Percentiles rank a stretch among this genome's conserved stretches.
Conservation (phyloP, 2,797 vertebrate species). For the Pangasius djambal region DNA sequence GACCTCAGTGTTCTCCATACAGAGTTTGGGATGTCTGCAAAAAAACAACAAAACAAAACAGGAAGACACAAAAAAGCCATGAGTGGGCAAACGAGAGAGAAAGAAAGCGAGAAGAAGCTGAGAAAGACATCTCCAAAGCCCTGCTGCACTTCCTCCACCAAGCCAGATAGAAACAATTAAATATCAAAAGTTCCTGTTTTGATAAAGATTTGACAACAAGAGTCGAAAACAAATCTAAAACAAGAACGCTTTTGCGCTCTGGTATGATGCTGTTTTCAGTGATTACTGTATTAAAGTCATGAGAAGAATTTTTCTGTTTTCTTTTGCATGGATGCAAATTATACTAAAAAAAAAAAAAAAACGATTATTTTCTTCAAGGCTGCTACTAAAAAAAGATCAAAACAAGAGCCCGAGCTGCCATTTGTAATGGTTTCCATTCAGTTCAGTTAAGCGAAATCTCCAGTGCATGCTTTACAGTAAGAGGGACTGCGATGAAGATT, state of each 20-base stretch:
- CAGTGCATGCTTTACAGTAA: conserved; percentile 90
- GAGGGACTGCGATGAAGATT: conserved; percentile 79
- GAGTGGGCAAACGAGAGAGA: background rate
- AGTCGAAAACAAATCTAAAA: conserved; percentile 12
- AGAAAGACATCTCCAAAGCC: background rate
- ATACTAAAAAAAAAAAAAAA: conserved; percentile 62
- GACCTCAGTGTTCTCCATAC: background rate
- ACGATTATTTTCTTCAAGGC: conserved; percentile 85
- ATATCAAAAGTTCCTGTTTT: conserved; percentile 46
- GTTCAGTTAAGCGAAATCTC: conserved; percentile 81
- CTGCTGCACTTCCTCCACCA: background rate
- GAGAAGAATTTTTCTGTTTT: conserved; percentile 27
- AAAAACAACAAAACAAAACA: background rate
- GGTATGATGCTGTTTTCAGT: conserved; percentile 66
- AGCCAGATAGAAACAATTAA: conserved; percentile 33
- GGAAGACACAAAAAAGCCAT: background rate
- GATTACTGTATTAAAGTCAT: conserved; percentile 82
- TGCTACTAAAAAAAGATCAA: conserved; percentile 80
- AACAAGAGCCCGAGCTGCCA: conserved; percentile 82
- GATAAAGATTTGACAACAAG: background rate
- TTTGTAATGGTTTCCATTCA: conserved; percentile 91
- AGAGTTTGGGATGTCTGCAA: background rate
- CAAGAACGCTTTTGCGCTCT: conserved; percentile 68
- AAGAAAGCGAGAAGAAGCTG: conserved; percentile 26
- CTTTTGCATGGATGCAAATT: conserved; percentile 88